These are phyloP conservation scores for Anastatus disparis DNA, from an alignment of 1,140 invertebrate genomes.

Conservation along the genomic window DNA sequence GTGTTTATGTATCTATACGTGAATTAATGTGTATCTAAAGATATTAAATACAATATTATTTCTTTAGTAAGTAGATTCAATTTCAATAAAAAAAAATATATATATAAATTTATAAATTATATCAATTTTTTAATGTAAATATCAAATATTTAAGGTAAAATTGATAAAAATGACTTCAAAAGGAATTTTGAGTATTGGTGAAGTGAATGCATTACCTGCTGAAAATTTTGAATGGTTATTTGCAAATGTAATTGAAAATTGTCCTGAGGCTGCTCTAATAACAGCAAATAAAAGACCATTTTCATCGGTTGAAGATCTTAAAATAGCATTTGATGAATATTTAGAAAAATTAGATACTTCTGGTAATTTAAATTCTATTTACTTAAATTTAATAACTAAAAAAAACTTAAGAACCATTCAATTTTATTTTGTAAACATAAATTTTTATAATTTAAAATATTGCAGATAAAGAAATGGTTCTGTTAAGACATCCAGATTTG, in stretches of 20 bases:
- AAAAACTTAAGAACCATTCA: too few relatives aligned
- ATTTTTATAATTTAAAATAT: conserved; percentile 42
- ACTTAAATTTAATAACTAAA: too few relatives aligned
- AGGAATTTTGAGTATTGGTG: conserved; percentile 45
- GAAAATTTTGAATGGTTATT: conserved; percentile 72
- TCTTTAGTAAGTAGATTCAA: too few relatives aligned
- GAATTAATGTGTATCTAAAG: too few relatives aligned
- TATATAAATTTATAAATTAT: neutral
- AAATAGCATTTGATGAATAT: conserved; percentile 68
- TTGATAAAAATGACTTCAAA: conserved; percentile 36
- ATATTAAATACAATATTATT: too few relatives aligned
- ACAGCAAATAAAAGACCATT: conserved; percentile 70
- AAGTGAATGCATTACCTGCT: conserved; percentile 69
- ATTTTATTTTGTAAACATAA: too few relatives aligned
- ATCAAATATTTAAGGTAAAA: neutral
- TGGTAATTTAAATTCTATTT: conserved; percentile 64
- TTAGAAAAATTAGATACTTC: conserved; percentile 67
- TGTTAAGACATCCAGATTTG: conserved; percentile 74
- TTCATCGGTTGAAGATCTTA: conserved; percentile 64
- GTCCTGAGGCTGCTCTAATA: conserved; percentile 66
- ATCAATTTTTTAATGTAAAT: too few relatives aligned
- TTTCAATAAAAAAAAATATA: too few relatives aligned
- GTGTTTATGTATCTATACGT: too few relatives aligned
- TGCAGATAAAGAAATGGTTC: conserved; percentile 69
- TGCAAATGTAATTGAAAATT: conserved; percentile 74